These are phyloP conservation scores for Psilopsiagon aymara DNA, from an alignment of 2,113 vertebrate genomes.

Conservation along the genomic window DNA sequence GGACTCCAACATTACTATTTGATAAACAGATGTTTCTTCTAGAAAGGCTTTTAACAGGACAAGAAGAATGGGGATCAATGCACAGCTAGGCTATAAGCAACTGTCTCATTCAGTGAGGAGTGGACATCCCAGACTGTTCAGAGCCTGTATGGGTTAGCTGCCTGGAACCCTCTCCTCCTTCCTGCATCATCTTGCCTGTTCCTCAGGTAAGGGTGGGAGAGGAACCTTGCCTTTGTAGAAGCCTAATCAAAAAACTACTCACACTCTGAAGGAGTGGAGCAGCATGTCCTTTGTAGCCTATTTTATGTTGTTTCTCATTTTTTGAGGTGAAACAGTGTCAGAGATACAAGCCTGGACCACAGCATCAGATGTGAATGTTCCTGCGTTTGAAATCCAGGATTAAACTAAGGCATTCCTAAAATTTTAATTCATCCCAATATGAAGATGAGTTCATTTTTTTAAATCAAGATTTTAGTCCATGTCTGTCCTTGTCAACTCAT, in stretches of 20 bases:
- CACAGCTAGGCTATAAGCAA: background rate
- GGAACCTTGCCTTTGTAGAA: background rate
- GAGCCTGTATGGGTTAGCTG: background rate
- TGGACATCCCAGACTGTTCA: background rate
- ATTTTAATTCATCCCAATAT: background rate
- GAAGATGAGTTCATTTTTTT: background rate
- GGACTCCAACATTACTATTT: background rate
- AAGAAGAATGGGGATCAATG: background rate
- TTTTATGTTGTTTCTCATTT: background rate
- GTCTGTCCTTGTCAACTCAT: background rate
- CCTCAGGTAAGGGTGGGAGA: background rate
- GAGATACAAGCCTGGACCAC: background rate
- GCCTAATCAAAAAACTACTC: background rate
- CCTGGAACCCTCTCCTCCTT: background rate
- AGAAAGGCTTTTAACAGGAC: background rate
- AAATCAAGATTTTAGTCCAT: background rate
- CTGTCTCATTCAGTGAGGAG: background rate
- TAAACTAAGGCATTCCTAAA: background rate
- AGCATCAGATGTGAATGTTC: background rate
- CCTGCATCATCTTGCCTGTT: background rate
- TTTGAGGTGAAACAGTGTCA: background rate
- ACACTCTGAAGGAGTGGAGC: background rate
- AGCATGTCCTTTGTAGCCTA: background rate
- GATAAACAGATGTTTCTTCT: background rate
- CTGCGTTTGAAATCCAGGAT: background rate